Conservation (phyloP, 2,797 vertebrate species). For the Sardinella longiceps region DNA sequence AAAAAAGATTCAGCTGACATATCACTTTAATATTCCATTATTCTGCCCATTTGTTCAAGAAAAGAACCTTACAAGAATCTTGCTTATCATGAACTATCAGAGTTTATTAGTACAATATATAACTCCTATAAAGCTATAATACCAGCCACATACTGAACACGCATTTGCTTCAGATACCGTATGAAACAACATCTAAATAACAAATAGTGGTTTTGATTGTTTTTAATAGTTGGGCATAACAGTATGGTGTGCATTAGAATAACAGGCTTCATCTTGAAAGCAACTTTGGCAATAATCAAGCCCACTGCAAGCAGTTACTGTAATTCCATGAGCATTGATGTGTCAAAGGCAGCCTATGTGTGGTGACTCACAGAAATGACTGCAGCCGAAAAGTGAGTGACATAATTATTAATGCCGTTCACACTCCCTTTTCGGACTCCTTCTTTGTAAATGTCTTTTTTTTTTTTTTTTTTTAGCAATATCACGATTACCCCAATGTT, state of each 20-base stretch:
- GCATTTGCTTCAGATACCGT: background rate
- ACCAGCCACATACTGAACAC: background rate
- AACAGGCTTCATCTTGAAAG: background rate
- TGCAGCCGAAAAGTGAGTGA: no score
- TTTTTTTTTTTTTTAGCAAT: background rate
- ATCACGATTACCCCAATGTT: background rate
- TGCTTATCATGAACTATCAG: background rate
- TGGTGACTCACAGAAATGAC: no score
- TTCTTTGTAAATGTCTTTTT: background rate
- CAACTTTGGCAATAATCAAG: background rate
- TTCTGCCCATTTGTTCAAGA: background rate
- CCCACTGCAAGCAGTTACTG: no score
- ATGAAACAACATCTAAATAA: background rate
- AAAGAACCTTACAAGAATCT: background rate
- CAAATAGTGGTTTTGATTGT: background rate
- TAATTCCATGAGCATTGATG: no score
- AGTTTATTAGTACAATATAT: background rate
- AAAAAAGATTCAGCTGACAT: background rate
- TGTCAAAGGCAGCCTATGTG: background rate
- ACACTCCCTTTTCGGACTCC: background rate
- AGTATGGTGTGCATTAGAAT: background rate
- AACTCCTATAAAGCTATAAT: background rate
- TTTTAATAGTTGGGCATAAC: background rate
- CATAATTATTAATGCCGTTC: background rate
- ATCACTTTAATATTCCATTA: background rate